A percentile compares a stretch with the other conserved stretches of the same genome.
Conservation (phyloP, 2,797 vertebrate genomes). For the Oreochromis mossambicus region DNA sequence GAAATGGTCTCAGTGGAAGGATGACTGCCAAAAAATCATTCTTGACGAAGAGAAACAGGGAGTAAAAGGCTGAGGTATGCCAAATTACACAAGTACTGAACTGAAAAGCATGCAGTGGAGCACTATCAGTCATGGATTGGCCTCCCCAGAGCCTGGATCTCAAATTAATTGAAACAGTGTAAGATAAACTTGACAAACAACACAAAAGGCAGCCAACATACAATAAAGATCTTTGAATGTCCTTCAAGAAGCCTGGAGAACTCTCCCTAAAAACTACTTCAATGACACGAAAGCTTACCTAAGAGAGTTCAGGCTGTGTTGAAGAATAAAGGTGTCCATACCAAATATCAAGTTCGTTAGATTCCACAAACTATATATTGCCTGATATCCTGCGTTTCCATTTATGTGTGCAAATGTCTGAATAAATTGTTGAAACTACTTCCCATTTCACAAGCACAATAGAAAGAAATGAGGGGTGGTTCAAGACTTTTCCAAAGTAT, state of each 20-base stretch:
- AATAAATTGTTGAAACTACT: background rate
- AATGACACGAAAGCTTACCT: background rate
- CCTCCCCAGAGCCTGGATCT: background rate
- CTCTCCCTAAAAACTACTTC: background rate
- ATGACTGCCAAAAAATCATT: background rate
- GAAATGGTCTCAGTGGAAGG: background rate
- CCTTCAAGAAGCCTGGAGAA: background rate
- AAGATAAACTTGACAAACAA: background rate
- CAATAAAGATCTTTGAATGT: background rate
- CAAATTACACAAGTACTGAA: background rate
- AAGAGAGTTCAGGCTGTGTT: background rate
- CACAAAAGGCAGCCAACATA: background rate
- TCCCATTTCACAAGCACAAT: background rate
- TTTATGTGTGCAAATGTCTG: background rate
- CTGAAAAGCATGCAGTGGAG: background rate
- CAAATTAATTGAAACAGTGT: background rate
- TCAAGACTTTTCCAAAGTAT: background rate
- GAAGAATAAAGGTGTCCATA: background rate
- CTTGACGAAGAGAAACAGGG: background rate
- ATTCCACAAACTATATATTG: background rate
- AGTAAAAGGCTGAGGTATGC: background rate
- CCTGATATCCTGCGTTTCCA: background rate
- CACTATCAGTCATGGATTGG: background rate
- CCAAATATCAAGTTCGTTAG: background rate
- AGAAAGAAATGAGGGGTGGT: background rate